phyloP scores from a whole-genome alignment of 2,797 vertebrate genomes.

The Sebastes hubbsi region DNA sequence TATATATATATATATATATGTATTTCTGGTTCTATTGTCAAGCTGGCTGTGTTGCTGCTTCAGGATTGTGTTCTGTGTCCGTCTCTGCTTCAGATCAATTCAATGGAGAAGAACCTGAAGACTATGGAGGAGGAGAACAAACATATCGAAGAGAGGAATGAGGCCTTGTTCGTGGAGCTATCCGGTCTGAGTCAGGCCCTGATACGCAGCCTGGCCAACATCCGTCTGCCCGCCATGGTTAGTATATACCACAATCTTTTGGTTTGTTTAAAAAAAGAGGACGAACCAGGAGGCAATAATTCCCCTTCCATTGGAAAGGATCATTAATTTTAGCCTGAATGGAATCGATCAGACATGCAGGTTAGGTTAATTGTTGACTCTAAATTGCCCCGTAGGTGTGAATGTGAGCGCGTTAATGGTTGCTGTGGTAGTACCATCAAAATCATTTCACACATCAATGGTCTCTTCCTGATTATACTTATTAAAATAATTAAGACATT shows the following conservation, averaged over 20 bases:
- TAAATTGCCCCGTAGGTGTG: no score
- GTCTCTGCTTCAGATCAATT: slow-evolving; percentile 87
- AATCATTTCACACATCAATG: no score
- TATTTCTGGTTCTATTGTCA: neutral
- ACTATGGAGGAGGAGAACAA: slow-evolving; percentile 98
- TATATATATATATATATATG: neutral
- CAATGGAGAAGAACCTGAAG: slow-evolving; percentile 97
- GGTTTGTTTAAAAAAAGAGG: neutral
- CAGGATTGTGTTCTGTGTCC: neutral
- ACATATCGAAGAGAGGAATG: slow-evolving; percentile 96
- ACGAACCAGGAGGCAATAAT: neutral
- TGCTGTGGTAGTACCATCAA: no score
- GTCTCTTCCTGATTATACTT: no score
- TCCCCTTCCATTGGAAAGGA: neutral
- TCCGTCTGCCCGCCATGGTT: slow-evolving; percentile 97
- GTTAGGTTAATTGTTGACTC: no score
- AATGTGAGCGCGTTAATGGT: no score
- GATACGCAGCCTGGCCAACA: slow-evolving; percentile 95
- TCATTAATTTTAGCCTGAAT: neutral
- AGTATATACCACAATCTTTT: slow-evolving; percentile 39
- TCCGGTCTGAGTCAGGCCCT: slow-evolving; percentile 96
- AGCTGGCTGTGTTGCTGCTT: neutral
- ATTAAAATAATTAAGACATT: no score
- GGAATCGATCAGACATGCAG: no score
- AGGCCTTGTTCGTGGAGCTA: slow-evolving; percentile 95